Evolutionary conservation across 1,140 invertebrate genomes (phyloP).

Genomic region (Ctenoplectra terminalis): DNA sequence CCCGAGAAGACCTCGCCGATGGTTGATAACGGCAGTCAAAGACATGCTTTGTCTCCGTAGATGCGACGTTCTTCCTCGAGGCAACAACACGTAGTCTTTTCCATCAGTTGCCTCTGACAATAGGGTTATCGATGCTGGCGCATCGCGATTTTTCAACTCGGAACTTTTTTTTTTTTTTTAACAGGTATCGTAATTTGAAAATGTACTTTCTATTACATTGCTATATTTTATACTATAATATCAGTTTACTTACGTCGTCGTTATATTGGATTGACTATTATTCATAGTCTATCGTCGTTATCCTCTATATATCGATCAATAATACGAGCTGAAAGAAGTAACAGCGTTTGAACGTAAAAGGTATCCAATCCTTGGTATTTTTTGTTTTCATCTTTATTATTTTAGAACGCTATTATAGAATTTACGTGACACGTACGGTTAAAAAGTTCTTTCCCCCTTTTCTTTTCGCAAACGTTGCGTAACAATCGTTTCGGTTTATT

Average conservation of each 20-base stretch:
- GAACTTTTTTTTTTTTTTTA: constrained; percentile 8
- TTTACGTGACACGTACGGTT: constrained; percentile 24
- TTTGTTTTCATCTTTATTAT: neutral
- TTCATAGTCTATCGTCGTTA: constrained; percentile 13
- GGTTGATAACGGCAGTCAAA: constrained; percentile 78
- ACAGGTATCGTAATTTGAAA: neutral
- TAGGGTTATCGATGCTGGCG: constrained; percentile 45
- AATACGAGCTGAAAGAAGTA: neutral
- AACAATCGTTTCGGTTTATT: constrained; percentile 81
- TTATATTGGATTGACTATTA: constrained; percentile 20
- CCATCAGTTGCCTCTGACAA: constrained; percentile 35
- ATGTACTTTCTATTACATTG: constrained; percentile 4
- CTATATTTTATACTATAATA: neutral
- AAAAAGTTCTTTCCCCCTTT: constrained; percentile 19
- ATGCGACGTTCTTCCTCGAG: constrained; percentile 68
- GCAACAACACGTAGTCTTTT: constrained; percentile 53
- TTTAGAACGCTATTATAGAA: constrained; percentile 9
- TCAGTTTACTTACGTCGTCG: constrained; percentile 28
- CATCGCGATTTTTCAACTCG: constrained; percentile 40
- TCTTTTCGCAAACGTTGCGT: constrained; percentile 63
- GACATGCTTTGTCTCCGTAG: constrained; percentile 76
- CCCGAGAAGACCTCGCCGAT: constrained; percentile 76
- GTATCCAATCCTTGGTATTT: neutral
- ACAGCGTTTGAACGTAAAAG: neutral
- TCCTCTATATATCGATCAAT: neutral